Evolutionary conservation across 2,113 vertebrate species (phyloP), one percentile per base, ranked within the genome.

Genomic region (Craseonycteris thonglongyai): DNA sequence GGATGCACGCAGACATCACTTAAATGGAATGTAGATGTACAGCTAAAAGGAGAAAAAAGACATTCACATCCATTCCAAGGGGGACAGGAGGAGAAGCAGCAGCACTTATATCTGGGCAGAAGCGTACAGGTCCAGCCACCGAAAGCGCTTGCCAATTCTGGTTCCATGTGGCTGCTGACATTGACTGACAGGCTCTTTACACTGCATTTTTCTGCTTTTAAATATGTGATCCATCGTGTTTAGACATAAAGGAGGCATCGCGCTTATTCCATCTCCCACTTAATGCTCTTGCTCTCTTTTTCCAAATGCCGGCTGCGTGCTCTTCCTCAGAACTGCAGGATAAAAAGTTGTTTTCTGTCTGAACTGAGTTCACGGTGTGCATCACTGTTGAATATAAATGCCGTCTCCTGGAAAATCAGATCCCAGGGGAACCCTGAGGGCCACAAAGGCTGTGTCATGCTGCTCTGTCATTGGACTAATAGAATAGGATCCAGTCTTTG

Each of bases 221-320:
- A 97, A 97, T 35, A 95, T 90, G 78, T 95, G 90, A 93, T 96
- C 90, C 93, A 47, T 56, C 92, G 89, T 97, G 96, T 95, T 95
- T 97, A 88, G 63, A 96, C 63, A 93, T 93, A 97, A 95, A 81
- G 80, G 72, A 91, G 95, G 38, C 84, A 94, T 90, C 97, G 94
- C 75, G 33, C 30, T 80, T 95, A 92, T 96, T 95, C 93, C 79
- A 74, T 91, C 42, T 69, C n/a, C n/a, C n/a, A n/a, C n/a, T n/a
- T n/a, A n/a, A n/a, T 0, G 90, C 96, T 66, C 71, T 81, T 87
- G 86, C 79, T 89, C 96, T 95, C 91, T 96, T 93, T 96, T 56
- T 42, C 71, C 79, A 30, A 95, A 84, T 95, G 83, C 68, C 95
- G 76, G 74, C 83, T 97, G 40, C 63, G n/a, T 79, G 75, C 56